Evolutionary conservation across 2,888 invertebrate genomes (phyloP).

Genomic region (Eutolmus rufibarbis): DNA sequence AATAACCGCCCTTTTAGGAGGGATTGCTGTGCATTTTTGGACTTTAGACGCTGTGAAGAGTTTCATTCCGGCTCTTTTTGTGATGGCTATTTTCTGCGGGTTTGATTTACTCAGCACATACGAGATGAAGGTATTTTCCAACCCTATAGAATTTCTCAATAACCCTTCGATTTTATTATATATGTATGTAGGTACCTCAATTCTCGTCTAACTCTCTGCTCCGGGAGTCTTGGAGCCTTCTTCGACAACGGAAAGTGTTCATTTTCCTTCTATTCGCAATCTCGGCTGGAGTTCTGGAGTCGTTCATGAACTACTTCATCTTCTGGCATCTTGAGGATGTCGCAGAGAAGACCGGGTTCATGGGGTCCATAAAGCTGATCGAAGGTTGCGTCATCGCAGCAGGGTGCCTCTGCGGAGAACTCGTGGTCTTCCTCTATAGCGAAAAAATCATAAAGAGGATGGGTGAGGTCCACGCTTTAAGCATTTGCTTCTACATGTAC

Average conservation of each 20-base stretch:
- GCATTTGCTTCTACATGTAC: constrained; percentile 81
- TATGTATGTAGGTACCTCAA: constrained; percentile 68
- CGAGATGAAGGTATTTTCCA: constrained; percentile 50
- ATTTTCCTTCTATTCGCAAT: constrained; percentile 77
- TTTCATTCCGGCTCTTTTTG: constrained; percentile 74
- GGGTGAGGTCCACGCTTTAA: constrained; percentile 80
- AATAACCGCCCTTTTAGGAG: constrained; percentile 73
- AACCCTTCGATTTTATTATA: not conserved
- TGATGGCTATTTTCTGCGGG: constrained; percentile 70
- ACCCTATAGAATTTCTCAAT: not conserved
- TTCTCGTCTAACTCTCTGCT: constrained; percentile 73
- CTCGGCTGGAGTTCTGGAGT: constrained; percentile 78
- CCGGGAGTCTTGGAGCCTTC: constrained; percentile 69
- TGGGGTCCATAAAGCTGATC: constrained; percentile 75
- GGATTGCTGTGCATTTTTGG: constrained; percentile 73
- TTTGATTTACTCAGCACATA: constrained; percentile 74
- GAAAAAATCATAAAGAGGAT: constrained; percentile 80
- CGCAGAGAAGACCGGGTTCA: constrained; percentile 69
- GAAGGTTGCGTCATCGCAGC: constrained; percentile 82
- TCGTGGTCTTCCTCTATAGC: constrained; percentile 75
- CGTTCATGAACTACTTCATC: constrained; percentile 82
- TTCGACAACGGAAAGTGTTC: constrained; percentile 71
- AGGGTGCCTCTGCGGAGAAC: constrained; percentile 80
- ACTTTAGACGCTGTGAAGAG: constrained; percentile 69
- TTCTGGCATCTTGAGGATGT: constrained; percentile 85